phyloP scores from a whole-genome alignment of 2,113 vertebrate species.

The Daubentonia madagascariensis region DNA sequence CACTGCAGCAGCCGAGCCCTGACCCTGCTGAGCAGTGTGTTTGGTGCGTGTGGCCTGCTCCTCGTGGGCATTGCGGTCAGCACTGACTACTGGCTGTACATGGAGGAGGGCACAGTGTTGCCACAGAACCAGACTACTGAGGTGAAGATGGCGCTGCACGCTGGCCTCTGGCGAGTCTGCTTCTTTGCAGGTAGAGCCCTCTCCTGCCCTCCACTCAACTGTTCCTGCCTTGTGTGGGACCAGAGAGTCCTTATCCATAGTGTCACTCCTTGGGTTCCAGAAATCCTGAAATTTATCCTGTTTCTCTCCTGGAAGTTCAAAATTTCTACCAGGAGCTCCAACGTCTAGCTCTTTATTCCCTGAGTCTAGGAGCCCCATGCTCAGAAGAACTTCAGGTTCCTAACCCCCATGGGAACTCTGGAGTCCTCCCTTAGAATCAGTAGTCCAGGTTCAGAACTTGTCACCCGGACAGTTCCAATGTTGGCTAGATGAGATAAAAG shows the following conservation, averaged over 20 bases:
- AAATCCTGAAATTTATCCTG: neutral
- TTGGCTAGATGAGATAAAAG: neutral
- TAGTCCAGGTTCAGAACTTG: neutral
- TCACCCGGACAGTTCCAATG: neutral
- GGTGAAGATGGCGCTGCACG: slow-evolving; percentile 95
- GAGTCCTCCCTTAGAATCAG: neutral
- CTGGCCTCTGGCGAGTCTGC: slow-evolving; percentile 95
- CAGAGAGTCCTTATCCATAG: neutral
- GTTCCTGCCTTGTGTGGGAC: too few relatives aligned
- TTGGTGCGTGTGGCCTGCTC: slow-evolving; percentile 92
- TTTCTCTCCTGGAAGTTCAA: neutral
- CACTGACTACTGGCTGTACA: slow-evolving; percentile 96
- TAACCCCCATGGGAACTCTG: neutral
- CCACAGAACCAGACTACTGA: slow-evolving; percentile 95
- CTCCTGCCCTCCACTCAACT: neutral
- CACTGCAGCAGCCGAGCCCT: slow-evolving; percentile 94
- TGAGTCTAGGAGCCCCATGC: too few relatives aligned
- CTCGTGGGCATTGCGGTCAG: slow-evolving; percentile 95
- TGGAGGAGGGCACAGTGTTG: slow-evolving; percentile 93
- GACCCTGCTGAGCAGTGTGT: slow-evolving; percentile 95
- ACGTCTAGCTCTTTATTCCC: neutral
- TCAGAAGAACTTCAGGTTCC: neutral
- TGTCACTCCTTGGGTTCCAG: neutral
- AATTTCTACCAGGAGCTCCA: neutral
- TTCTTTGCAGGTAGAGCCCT: slow-evolving; percentile 89